Percentiles rank a stretch among this genome's conserved stretches.
Conservation (phyloP, 2,113 vertebrate species). For the Chloebia gouldiae region DNA sequence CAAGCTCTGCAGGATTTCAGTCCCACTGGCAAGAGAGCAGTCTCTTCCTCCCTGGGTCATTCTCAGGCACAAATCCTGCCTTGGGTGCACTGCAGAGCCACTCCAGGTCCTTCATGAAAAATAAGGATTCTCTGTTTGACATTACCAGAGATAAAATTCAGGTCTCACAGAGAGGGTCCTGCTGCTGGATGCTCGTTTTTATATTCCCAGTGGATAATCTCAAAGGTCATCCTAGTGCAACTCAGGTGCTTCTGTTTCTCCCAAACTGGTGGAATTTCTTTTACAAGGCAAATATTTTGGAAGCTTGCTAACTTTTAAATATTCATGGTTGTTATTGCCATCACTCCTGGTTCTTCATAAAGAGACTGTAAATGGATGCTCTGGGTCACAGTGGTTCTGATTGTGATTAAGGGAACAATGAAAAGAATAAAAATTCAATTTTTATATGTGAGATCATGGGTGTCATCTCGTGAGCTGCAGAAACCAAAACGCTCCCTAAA, state of each 20-base stretch:
- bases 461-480: fast-evolving
- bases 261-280: background rate
- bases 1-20: background rate
- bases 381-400: background rate
- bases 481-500: background rate
- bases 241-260: background rate
- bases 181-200: background rate
- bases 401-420: background rate
- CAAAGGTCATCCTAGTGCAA: background rate
- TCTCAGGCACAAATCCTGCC: background rate
- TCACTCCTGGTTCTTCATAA: background rate
- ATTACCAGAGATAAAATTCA: background rate
- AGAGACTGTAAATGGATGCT: background rate
- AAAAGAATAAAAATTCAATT: background rate
- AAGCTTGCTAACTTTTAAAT: background rate
- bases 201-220: background rate
- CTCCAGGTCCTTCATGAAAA: background rate
- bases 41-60: background rate
- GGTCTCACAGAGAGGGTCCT: background rate
- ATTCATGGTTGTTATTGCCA: background rate
- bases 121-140: background rate
- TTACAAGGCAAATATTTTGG: background rate
- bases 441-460: background rate
- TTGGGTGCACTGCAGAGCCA: background rate
- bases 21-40: background rate